Evolutionary conservation across 2,113 vertebrate species (phyloP).

Genomic region (Planiliza haematocheilus): DNA sequence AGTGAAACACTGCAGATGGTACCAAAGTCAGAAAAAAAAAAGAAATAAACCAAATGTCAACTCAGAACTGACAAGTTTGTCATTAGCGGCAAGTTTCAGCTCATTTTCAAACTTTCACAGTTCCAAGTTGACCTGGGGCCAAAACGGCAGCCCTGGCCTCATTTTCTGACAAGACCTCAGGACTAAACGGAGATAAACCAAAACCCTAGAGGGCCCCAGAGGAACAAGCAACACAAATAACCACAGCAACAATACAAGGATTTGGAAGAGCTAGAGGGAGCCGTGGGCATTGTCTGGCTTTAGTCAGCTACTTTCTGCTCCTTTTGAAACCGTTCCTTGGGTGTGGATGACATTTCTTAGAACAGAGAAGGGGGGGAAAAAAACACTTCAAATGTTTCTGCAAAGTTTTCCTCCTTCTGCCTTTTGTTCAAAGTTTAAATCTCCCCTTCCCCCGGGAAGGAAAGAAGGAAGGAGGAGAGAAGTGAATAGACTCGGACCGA

Average conservation of each 20-base stretch:
- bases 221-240: constrained; percentile 74
- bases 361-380: constrained; percentile 58
- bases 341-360: constrained; percentile 79
- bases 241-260: constrained; percentile 77
- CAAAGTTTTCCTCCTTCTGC: constrained; percentile 64
- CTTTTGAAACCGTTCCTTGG: constrained; percentile 75
- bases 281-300: constrained; percentile 74
- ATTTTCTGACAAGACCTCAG: constrained; percentile 76
- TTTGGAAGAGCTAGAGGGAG: constrained; percentile 72
- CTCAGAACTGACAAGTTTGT: constrained; percentile 32
- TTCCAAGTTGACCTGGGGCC: constrained; percentile 64
- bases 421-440: constrained; percentile 74
- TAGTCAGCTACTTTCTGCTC: constrained; percentile 72
- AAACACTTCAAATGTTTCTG: constrained; percentile 72
- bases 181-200: constrained; percentile 67
- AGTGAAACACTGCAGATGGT: constrained; percentile 6
- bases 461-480: constrained; percentile 14
- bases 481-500: constrained; percentile 21
- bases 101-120: constrained; percentile 56
- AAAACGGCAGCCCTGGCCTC: constrained; percentile 66
- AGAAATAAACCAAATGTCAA: constrained; percentile 4
- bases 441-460: constrained; percentile 52
- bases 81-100: constrained; percentile 36
- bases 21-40: neutral
- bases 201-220: constrained; percentile 65